Percentiles rank a stretch among this genome's conserved stretches.
Evolutionary conservation across 1,140 invertebrate genomes (phyloP).

Genomic region (Papilio helenus): DNA sequence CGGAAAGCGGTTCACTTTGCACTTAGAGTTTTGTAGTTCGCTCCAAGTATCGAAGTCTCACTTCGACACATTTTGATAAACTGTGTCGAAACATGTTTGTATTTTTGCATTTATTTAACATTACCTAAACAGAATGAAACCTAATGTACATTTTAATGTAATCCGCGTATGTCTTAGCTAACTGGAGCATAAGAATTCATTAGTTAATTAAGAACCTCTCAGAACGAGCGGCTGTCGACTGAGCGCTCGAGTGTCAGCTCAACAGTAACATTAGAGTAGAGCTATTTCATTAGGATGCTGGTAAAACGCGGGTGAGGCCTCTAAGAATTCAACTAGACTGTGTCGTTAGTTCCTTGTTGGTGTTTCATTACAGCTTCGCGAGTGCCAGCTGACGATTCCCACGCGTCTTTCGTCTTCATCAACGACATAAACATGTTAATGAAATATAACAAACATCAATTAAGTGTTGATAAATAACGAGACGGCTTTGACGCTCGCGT

Average conservation of each 20-base stretch:
- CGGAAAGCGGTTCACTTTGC: conserved; percentile 3
- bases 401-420: neutral
- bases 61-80: neutral
- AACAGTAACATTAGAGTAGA: conserved; percentile 21
- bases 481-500: neutral
- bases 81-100: neutral
- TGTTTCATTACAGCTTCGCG: conserved; percentile 2
- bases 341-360: conserved; percentile 16
- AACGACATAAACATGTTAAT: conserved; percentile 11
- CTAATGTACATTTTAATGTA: neutral
- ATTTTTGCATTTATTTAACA: neutral
- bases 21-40: neutral
- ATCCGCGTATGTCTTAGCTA: neutral
- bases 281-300: conserved; percentile 33
- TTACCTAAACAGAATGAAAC: neutral
- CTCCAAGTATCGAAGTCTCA: neutral
- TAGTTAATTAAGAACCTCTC: conserved; percentile 29
- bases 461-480: conserved; percentile 10
- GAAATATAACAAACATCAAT: conserved; percentile 19
- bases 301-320: neutral
- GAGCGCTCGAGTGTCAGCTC: conserved; percentile 6
- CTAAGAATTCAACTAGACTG: conserved; percentile 9
- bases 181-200: conserved; percentile 24
- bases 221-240: neutral
- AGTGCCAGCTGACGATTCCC: neutral